Base-by-base conservation (phyloP, 2,113 vertebrate species). In the Oxyruncus cristatus region DNA sequence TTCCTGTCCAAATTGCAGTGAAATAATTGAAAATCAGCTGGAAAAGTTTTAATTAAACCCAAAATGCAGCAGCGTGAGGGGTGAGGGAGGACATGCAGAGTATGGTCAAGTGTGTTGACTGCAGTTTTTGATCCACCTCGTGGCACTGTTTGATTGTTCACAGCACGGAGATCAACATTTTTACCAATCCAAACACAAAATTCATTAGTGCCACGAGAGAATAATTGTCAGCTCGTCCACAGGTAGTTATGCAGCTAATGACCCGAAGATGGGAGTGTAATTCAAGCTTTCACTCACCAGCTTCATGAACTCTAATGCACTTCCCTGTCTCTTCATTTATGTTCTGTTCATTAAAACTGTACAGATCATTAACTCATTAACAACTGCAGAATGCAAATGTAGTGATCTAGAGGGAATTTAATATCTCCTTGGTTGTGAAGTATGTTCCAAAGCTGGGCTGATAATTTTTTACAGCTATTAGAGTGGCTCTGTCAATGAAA, bases 201-300 rank as follows among this genome's bases (percentile, higher is more conserved):
- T 73, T 22, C 74, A 91, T 92, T 97, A 67, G 53, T 68, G 93
- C 95, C 80, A 70, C 12, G 33, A 70, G 59, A 92, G 68, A 75
- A 70, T 24, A 44, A 90, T 78, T 73, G 73, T 20, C 81, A 33
- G 47, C 85, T 91, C 3, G 17, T 85, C 91, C 91, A 74, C 92
- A 89, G 97, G 92, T 88, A 86, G 71, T 92, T 95, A 71, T 53
- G 58, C 77, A 96, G 95, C 74, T 97, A 95, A 98, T 97, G 97
- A 96, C 90, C 91, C 41, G 79, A 84, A 56, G 52, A 75, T 33
- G 61, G 76, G 89, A 73, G 42, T 76, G n/a, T 94, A 96, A 97
- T 98, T 97, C 98, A 97, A 91, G 67, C 39, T 46, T 85, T 92
- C 75, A 20, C 78, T 97, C 95, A n/a, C 8, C 1, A 13, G 75